phyloP scores from a whole-genome alignment of 2,888 invertebrate species.

The Heliconius aoede region DNA sequence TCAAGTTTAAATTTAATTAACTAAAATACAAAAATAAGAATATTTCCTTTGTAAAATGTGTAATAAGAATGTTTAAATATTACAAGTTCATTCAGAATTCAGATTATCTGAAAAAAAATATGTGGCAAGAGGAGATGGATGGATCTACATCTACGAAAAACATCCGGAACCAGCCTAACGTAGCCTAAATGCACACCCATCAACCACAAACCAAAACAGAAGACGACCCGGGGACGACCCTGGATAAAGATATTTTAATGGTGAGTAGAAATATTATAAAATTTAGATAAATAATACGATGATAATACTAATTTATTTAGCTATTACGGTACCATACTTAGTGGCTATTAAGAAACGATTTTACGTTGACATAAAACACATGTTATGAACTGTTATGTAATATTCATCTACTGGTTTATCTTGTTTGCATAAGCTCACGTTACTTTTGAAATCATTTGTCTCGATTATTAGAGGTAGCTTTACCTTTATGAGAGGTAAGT shows the following conservation, averaged over 20 bases:
- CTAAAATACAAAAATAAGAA: too few relatives aligned
- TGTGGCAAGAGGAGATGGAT: neutral
- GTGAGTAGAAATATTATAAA: neutral
- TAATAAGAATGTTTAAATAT: too few relatives aligned
- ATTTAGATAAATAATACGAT: neutral
- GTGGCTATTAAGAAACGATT: neutral
- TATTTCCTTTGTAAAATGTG: too few relatives aligned
- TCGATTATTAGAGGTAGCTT: neutral
- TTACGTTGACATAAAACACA: neutral
- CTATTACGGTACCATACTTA: neutral
- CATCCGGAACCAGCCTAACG: conserved; percentile 10
- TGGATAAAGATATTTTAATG: neutral
- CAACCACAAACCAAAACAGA: neutral
- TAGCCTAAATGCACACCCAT: neutral
- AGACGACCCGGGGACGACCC: neutral
- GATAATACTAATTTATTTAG: neutral
- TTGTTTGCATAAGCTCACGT: too few relatives aligned
- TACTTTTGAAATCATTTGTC: too few relatives aligned
- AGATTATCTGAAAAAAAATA: neutral
- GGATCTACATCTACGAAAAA: neutral
- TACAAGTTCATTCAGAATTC: too few relatives aligned
- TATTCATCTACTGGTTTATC: too few relatives aligned
- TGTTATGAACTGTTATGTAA: neutral
- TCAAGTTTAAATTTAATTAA: too few relatives aligned
- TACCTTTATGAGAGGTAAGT: too few relatives aligned